Conservation (phyloP, 1,140 invertebrate genomes). For the Psilanteris sp. region DNA sequence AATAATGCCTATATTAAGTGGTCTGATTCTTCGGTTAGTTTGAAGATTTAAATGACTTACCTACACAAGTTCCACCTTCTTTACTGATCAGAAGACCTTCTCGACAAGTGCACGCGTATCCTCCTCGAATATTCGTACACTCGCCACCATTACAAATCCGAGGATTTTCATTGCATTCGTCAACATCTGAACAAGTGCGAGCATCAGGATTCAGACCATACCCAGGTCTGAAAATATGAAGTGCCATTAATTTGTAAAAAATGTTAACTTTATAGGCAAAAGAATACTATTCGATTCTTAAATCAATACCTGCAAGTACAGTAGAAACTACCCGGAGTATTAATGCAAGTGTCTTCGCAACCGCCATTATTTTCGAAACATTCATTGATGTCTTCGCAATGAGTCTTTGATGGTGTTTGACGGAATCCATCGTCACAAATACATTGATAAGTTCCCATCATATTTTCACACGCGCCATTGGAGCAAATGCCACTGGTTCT, state of each 20-base stretch:
- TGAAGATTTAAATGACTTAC: constrained; percentile 72
- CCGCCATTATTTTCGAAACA: constrained; percentile 82
- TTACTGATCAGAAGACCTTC: constrained; percentile 85
- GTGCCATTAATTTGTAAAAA: neutral
- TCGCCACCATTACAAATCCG: constrained; percentile 91
- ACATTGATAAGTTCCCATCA: constrained; percentile 83
- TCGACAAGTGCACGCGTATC: constrained; percentile 88
- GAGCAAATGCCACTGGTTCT: constrained; percentile 83
- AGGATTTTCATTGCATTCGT: constrained; percentile 89
- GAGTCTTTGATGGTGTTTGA: constrained; percentile 79
- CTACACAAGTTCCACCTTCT: constrained; percentile 86
- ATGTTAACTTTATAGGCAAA: neutral
- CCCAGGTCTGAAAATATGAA: constrained; percentile 81
- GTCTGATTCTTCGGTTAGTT: too few relatives aligned
- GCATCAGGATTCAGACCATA: constrained; percentile 84
- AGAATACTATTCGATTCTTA: neutral
- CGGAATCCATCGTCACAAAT: constrained; percentile 82
- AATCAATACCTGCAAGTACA: constrained; percentile 80
- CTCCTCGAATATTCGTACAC: constrained; percentile 88
- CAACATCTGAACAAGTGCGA: constrained; percentile 83
- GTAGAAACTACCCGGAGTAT: constrained; percentile 82
- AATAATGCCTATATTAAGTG: too few relatives aligned
- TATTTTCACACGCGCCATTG: constrained; percentile 84
- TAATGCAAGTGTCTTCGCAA: constrained; percentile 82
- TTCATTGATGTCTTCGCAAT: constrained; percentile 83